Evolutionary conservation across 1,140 invertebrate genomes (phyloP), one percentile per base, ranked within the genome.

Genomic region (Stenopsyche tienmushanensis): DNA sequence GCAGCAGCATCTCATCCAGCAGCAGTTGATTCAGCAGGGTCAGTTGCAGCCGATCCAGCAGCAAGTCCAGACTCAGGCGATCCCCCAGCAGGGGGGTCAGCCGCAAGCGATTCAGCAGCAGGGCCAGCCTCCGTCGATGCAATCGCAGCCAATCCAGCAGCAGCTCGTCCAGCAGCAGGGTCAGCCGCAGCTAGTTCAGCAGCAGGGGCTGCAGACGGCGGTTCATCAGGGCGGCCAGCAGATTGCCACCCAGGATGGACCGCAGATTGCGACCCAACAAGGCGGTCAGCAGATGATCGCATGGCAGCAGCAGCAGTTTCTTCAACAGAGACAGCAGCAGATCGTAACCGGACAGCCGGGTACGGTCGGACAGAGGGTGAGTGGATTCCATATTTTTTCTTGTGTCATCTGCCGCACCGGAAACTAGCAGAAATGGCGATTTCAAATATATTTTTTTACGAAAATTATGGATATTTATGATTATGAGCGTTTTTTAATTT

Each of bases 1-100:
- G 8, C 29, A 34, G 13, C 77, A n/a, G 52, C 2, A 39, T 39
- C 29, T 39, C 29, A 44, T 8, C 21, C n/a, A 25, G 8, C 54
- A 57, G 29, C 26, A 34, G 17, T 20, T 62, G 23, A 74, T 76
- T 52, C 78, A 79, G 60, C 77, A 77, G 15, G 76, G 79, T 71
- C 78, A 79, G 18, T 76, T 76, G 60, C 78, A 80, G 64, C 75
- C 79, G 26, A 75, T 80, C 44, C 74, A 77, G 1, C 78, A 79
- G 59, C 65, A 73, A 18, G 76, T 75, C 26, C 76, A 76, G 1
- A 72, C 73, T 3, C 78, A 79, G 63, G 76, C 79, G 2, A 68
- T 79, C 47, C 74, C 77, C 1, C 78, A 78, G 15, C 67, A 69
- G 53, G 75, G 75, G 0, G 72, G 75, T 1, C 76, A 78, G 53